Evolutionary conservation across 2,797 vertebrate species (phyloP).

Genomic region (Chelonia mydas): DNA sequence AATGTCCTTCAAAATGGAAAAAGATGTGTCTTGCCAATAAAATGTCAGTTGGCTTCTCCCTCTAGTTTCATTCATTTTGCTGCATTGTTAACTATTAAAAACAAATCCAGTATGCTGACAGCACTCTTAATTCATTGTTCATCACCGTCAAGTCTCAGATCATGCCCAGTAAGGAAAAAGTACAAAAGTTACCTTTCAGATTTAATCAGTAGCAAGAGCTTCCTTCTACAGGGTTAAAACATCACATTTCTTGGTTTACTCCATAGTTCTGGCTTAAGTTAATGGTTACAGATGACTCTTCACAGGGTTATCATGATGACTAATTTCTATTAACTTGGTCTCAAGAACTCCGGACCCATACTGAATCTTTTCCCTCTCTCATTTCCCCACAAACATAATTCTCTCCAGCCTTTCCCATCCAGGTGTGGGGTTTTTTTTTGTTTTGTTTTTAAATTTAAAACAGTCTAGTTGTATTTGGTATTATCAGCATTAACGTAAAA

Average conservation of each 20-base stretch:
- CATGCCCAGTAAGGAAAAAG: not conserved
- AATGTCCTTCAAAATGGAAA: not conserved
- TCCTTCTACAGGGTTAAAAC: not conserved
- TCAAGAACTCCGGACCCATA: not conserved
- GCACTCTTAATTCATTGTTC: not conserved
- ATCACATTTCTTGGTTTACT: not conserved
- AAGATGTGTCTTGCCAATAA: not conserved
- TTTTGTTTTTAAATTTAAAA: not conserved
- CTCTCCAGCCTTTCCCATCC: fast-evolving
- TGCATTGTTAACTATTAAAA: conserved; percentile 19
- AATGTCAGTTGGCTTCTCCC: not conserved
- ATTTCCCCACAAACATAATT: not conserved
- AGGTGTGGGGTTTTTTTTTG: not conserved
- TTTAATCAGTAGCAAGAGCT: fast-evolving
- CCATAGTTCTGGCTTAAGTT: not conserved
- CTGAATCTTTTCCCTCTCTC: not conserved
- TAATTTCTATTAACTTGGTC: not conserved
- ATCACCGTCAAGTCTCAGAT: not conserved
- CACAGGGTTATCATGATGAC: not conserved
- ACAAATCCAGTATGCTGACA: not conserved
- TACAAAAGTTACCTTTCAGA: not conserved
- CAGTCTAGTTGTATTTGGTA: not conserved
- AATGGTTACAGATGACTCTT: not conserved
- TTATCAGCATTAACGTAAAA: not conserved
- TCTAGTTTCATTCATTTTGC: conserved; percentile 26